These are phyloP conservation scores for Phainopepla nitens DNA, from an alignment of 2,113 vertebrate genomes.

Conservation along the genomic window DNA sequence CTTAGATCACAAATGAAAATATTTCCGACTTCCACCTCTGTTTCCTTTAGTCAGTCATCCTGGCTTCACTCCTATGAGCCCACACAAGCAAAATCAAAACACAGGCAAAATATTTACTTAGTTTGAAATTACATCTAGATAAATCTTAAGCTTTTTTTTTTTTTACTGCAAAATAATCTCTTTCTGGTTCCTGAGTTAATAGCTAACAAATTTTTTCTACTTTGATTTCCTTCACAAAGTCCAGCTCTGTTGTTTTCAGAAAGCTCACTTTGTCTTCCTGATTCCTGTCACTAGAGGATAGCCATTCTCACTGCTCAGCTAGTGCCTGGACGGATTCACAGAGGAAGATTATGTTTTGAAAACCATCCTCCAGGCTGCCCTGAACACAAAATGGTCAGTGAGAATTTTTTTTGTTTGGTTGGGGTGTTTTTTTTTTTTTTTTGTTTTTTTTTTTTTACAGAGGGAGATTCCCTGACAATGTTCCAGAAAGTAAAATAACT, in stretches of 20 bases:
- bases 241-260: not conserved
- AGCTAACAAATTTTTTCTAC: not conserved
- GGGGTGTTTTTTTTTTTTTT: no score
- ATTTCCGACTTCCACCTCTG: slow-evolving; percentile 5
- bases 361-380: not conserved
- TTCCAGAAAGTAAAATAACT: not conserved
- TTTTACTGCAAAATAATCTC: not conserved
- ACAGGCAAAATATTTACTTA: not conserved
- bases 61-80: not conserved
- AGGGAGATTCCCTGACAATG: not conserved
- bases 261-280: not conserved
- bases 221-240: not conserved
- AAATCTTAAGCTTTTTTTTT: not conserved
- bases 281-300: not conserved
- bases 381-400: not conserved
- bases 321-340: not conserved
- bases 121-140: not conserved
- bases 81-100: not conserved
- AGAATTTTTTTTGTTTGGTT: not conserved
- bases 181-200: not conserved
- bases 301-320: not conserved
- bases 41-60: slow-evolving; percentile 42
- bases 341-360: not conserved
- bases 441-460: not conserved
- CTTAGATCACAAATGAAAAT: not conserved